Base-by-base conservation (phyloP, 1,140 invertebrate species). In the Bradysia coprophila region DNA sequence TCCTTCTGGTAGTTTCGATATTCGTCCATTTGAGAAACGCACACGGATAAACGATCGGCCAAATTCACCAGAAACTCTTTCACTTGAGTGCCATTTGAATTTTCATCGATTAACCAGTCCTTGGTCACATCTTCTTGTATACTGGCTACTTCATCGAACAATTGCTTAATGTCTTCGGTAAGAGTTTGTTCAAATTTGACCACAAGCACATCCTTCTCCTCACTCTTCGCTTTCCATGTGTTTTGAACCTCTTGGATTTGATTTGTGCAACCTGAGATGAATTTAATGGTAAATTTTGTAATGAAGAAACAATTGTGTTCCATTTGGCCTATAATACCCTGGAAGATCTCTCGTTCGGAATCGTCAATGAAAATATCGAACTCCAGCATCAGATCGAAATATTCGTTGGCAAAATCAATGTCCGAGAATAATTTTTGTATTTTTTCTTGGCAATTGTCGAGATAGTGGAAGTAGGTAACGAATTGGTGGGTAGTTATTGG, bases 341-440 rank as follows among this genome's bases (percentile, higher is more conserved):
- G 63, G 52, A 73, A 77, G 40, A 71, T 67, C 22, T 70, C 70
- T 47, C 69, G 66, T 46, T 76, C 72, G 34, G 75, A 68, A 4
- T 68, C 59, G n/a, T 73, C 64, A 28, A 71, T 68, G 0, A 65
- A 60, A 42, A 84, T 76, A n/a, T 61, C 47, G 54, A 73, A 83
- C 48, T 79, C 71, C 43, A 80, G 76, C 47, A 79, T 78, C 5
- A 82, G 68, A 37, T 79, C 69, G 51, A 82, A 75, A 40, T 82
- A 56, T 47, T 83, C 76, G 51, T 78, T 79, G 2, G 76, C 69
- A 51, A 81, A 73, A 48, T 78, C 71, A 3, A 79, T 57, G 38
- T 72, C 64, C 16, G 52, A 52, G 51, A 82, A 76, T 51, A 83
- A 62, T 1, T 64, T 59, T 32, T 79, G 72, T 21, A 79, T 66